Percentiles rank a stretch among this genome's conserved stretches.
These are phyloP conservation scores for Meloidogyne chitwoodi DNA, from an alignment of 1,140 invertebrate species.

Conservation along the genomic window DNA sequence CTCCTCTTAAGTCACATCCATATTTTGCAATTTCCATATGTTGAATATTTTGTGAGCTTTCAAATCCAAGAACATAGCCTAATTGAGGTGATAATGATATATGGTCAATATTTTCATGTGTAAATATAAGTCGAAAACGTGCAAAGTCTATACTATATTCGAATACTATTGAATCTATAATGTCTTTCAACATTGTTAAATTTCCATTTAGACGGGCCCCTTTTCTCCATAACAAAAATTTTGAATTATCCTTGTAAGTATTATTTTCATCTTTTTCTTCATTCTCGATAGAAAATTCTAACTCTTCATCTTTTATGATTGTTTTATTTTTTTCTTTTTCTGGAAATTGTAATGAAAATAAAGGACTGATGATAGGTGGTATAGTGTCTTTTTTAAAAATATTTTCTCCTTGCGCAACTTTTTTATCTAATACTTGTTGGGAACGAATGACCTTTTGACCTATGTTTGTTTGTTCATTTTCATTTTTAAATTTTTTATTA, in stretches of 20 bases:
- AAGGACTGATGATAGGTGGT: background rate
- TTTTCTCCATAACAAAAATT: background rate
- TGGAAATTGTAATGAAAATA: background rate
- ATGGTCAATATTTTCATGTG: background rate
- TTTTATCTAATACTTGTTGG: background rate
- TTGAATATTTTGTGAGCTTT: background rate
- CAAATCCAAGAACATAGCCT: background rate
- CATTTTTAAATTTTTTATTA: background rate
- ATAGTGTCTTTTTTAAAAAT: background rate
- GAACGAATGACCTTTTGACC: too few species aligned
- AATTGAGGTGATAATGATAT: background rate
- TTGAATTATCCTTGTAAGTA: background rate
- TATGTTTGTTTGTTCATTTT: too few species aligned
- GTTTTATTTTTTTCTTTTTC: background rate
- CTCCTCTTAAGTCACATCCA: too few species aligned
- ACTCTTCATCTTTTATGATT: background rate
- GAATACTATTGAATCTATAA: background rate
- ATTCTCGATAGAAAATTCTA: background rate
- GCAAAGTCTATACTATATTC: background rate
- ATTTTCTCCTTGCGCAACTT: background rate
- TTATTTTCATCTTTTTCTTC: background rate
- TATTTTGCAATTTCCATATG: slow-evolving; percentile 11
- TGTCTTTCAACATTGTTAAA: background rate
- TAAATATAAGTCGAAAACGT: too few species aligned
- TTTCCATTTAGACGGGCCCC: background rate